Evolutionary conservation across 2,113 vertebrate species (phyloP).

Genomic region (Pangasianodon gigas): DNA sequence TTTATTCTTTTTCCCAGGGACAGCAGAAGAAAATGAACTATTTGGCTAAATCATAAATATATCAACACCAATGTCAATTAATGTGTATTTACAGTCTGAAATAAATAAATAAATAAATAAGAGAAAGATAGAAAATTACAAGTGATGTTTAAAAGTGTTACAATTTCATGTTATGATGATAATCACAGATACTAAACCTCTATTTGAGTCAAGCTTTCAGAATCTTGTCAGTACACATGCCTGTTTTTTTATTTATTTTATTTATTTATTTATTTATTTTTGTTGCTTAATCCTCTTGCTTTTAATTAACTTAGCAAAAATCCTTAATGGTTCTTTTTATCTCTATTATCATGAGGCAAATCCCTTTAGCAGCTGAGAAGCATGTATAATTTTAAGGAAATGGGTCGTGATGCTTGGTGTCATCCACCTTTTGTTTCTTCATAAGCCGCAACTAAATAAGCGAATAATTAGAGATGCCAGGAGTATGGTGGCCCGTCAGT

Average conservation of each 20-base stretch:
- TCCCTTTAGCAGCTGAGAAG: constrained; percentile 71
- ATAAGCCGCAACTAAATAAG: constrained; percentile 63
- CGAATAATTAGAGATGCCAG: constrained; percentile 52
- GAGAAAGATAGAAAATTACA: background rate
- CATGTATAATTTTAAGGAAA: constrained; percentile 70
- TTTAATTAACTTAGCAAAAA: constrained; percentile 77
- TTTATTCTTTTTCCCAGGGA: background rate
- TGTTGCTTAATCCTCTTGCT: constrained; percentile 72
- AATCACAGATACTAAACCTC: constrained; percentile 55
- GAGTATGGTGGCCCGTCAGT: constrained; percentile 41
- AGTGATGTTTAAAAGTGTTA: background rate
- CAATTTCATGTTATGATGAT: constrained; percentile 40
- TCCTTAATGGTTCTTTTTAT: constrained; percentile 74
- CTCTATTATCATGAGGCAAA: constrained; percentile 72
- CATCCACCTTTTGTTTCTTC: constrained; percentile 62
- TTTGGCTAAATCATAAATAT: background rate
- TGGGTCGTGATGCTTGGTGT: constrained; percentile 64
- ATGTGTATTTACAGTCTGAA: background rate
- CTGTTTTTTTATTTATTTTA: constrained; percentile 35
- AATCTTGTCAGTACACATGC: constrained; percentile 61
- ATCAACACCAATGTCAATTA: background rate
- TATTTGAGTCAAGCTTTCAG: constrained; percentile 63
- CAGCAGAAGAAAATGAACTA: background rate
- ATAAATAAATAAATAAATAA: background rate
- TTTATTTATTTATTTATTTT: constrained; percentile 64